phyloP scores from a whole-genome alignment of 2,797 vertebrate genomes.

The Eurystomus glaucurus region DNA sequence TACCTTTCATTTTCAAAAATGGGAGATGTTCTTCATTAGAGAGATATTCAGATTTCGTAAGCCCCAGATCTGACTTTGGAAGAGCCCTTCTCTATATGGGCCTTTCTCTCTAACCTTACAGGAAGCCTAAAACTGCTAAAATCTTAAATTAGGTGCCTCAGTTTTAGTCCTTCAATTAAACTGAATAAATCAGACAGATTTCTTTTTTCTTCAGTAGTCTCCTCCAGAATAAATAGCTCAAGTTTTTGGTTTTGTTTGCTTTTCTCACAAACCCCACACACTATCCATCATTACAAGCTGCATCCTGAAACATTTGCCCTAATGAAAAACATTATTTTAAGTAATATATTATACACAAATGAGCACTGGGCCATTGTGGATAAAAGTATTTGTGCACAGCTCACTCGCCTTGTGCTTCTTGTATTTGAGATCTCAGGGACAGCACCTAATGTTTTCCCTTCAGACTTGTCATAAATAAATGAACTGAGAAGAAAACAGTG shows the following conservation, averaged over 20 bases:
- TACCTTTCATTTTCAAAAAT: not conserved
- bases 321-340: not conserved
- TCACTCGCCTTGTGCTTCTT: not conserved
- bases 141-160: not conserved
- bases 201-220: not conserved
- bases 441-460: not conserved
- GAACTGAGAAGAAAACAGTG: slow-evolving; percentile 10
- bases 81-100: not conserved
- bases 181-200: not conserved
- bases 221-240: not conserved
- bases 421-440: slow-evolving; percentile 15
- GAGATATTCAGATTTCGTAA: not conserved
- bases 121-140: not conserved
- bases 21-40: not conserved
- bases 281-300: not conserved
- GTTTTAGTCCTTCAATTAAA: slow-evolving; percentile 8
- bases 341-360: not conserved
- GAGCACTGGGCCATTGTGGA: not conserved
- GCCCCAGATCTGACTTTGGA: not conserved
- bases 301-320: not conserved
- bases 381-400: not conserved
- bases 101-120: not conserved
- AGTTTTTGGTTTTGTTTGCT: not conserved
- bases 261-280: not conserved
- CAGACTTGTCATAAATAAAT: slow-evolving; percentile 47